A percentile compares a stretch with the other conserved stretches of the same genome.
Evolutionary conservation across 2,113 vertebrate genomes (phyloP).

Genomic region (Plecotus auritus): DNA sequence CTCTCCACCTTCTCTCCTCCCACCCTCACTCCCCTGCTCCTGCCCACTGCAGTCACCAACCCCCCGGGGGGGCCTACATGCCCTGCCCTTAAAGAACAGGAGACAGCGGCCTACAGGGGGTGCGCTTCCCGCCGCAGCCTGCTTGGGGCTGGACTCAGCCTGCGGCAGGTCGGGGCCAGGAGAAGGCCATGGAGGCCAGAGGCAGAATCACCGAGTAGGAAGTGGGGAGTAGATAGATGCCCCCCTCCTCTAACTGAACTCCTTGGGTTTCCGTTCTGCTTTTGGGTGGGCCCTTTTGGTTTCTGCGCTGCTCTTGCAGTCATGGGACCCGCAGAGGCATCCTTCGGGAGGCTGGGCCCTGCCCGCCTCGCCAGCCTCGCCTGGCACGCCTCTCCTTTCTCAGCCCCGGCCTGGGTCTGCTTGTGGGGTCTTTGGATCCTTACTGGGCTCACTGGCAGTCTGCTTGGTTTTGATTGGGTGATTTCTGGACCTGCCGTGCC

Average conservation of each 20-base stretch:
- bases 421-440: neutral
- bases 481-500: neutral
- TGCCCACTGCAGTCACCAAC: neutral
- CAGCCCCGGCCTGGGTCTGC: too few relatives aligned
- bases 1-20: neutral
- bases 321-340: accelerated
- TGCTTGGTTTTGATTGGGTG: neutral
- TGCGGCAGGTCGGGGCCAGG: neutral
- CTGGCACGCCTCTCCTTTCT: neutral
- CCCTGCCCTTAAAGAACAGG: too few relatives aligned
- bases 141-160: neutral
- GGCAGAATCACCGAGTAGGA: accelerated
- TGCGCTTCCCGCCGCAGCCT: neutral
- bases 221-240: neutral
- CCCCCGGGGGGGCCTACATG: neutral
- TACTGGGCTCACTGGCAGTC: neutral
- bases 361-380: accelerated
- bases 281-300: neutral
- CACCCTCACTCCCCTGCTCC: neutral
- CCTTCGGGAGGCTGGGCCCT: too few relatives aligned
- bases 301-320: neutral
- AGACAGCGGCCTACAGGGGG: accelerated
- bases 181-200: neutral
- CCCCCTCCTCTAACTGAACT: neutral
- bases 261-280: neutral